A percentile compares a stretch with the other conserved stretches of the same genome.
Evolutionary conservation across 2,888 invertebrate genomes (phyloP).

Genomic region (Archips xylosteana): DNA sequence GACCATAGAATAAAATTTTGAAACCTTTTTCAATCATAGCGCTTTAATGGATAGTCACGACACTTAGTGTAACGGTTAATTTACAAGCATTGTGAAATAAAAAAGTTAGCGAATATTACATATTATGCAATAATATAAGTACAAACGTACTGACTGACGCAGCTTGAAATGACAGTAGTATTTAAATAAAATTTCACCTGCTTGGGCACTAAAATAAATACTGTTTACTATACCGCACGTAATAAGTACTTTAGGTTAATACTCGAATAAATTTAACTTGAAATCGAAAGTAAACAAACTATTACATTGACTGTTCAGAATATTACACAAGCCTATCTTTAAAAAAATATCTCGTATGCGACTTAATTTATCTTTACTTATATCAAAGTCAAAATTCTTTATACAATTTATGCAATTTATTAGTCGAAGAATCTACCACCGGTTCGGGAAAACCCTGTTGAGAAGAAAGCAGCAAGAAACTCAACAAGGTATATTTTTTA

Average conservation of each 20-base stretch:
- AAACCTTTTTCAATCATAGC: constrained; percentile 43
- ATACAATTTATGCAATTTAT: too few relatives aligned
- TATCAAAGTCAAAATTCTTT: neutral
- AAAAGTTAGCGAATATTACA: neutral
- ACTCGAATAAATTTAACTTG: neutral
- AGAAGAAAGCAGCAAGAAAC: too few relatives aligned
- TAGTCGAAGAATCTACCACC: too few relatives aligned
- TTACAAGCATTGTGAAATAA: neutral
- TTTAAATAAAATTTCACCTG: constrained; percentile 22
- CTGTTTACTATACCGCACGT: neutral
- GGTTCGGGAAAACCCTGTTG: too few relatives aligned
- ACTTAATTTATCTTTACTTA: too few relatives aligned
- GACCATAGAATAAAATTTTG: constrained; percentile 34
- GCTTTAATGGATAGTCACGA: constrained; percentile 47
- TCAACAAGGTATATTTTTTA: too few relatives aligned
- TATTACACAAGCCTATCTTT: too few relatives aligned
- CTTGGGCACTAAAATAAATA: constrained; percentile 1
- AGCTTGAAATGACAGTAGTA: constrained; percentile 15
- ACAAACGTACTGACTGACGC: neutral
- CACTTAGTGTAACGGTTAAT: constrained; percentile 23
- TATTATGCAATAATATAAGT: constrained; percentile 6
- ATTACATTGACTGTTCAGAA: neutral
- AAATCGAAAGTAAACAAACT: neutral
- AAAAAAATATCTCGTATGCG: too few relatives aligned
- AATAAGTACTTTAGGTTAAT: neutral